These are phyloP conservation scores for Pitangus sulphuratus DNA, from an alignment of 2,797 vertebrate species.

Conservation along the genomic window DNA sequence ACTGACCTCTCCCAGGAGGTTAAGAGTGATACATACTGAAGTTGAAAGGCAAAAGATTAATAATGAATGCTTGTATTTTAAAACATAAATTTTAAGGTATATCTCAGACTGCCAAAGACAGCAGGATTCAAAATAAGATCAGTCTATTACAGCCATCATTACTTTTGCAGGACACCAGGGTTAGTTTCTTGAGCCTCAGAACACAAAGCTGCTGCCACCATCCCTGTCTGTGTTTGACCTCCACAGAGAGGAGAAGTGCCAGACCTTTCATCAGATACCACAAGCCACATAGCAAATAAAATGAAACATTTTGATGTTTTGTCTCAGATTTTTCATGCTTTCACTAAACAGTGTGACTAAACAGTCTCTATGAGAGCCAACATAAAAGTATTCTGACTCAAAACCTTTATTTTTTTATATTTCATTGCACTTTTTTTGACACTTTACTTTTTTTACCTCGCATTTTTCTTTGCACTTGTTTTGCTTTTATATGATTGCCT, in stretches of 20 bases:
- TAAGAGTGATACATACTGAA: background rate
- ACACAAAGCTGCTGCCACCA: background rate
- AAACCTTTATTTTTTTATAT: background rate
- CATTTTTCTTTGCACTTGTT: background rate
- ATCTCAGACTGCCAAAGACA: background rate
- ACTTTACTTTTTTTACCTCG: background rate
- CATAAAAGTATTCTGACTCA: constrained; percentile 15
- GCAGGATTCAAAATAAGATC: background rate
- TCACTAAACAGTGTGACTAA: background rate
- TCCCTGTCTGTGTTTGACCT: background rate
- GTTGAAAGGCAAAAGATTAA: background rate
- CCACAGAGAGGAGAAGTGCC: background rate
- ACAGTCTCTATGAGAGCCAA: background rate
- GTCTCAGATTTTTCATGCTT: constrained; percentile 18
- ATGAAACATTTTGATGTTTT: constrained; percentile 24
- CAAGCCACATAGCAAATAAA: constrained; percentile 9
- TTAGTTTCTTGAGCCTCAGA: background rate
- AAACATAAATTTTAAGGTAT: background rate
- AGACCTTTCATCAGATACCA: constrained; percentile 38
- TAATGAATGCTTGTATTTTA: background rate
- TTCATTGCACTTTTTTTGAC: background rate
- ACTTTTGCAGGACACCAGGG: background rate
- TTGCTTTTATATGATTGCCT: background rate
- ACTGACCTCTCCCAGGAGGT: background rate
- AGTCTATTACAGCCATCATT: background rate